Conservation (phyloP, 92 coral and sea anemone species). For the Bergia sp. region DNA sequence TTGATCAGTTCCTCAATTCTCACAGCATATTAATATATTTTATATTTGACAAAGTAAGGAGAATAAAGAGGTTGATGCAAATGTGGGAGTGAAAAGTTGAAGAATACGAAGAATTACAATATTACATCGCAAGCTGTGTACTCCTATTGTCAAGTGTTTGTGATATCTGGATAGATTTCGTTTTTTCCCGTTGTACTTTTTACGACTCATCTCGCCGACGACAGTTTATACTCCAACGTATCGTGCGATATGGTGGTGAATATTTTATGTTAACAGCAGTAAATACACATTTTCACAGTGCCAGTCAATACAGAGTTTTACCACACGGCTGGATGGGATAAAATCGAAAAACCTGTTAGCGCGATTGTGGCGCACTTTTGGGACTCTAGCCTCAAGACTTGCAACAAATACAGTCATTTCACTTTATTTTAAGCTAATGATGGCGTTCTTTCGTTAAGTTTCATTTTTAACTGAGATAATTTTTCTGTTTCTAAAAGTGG, state of each 20-base stretch:
- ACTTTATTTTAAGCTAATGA: not conserved
- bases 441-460: not conserved
- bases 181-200: slow-evolving; percentile 8
- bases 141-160: not conserved
- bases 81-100: not conserved
- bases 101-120: not conserved
- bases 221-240: not conserved
- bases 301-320: not conserved
- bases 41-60: too few relatives aligned
- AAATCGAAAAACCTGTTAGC: not conserved
- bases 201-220: not conserved
- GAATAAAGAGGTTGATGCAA: too few relatives aligned
- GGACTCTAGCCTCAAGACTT: too few relatives aligned
- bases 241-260: slow-evolving; percentile 17
- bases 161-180: not conserved
- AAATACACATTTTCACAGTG: slow-evolving; percentile 17
- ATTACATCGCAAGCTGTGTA: not conserved
- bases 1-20: too few relatives aligned
- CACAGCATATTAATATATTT: too few relatives aligned
- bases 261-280: slow-evolving; percentile 14
- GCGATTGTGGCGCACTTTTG: not conserved
- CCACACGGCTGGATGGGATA: not conserved
- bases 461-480: not conserved
- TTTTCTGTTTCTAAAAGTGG: not conserved
- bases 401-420: not conserved